phyloP scores from a whole-genome alignment of 2,888 invertebrate species.

The Plusia festucae region DNA sequence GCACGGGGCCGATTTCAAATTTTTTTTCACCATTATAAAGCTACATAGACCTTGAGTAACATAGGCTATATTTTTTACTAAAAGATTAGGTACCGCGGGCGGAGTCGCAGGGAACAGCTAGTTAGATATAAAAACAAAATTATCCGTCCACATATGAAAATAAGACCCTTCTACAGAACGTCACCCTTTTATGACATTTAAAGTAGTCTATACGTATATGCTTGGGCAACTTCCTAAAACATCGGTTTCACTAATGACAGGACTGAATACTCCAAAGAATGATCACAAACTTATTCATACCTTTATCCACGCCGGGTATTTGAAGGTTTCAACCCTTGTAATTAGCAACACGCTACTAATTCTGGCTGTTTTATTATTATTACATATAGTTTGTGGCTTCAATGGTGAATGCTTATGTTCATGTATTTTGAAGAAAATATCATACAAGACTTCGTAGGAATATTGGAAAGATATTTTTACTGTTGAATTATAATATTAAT shows the following conservation, averaged over 20 bases:
- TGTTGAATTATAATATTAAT: no score
- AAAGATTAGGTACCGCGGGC: no score
- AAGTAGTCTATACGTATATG: slow-evolving; percentile 61
- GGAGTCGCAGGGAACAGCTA: no score
- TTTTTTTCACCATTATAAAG: no score
- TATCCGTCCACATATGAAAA: slow-evolving; percentile 51
- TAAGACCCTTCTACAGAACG: slow-evolving; percentile 55
- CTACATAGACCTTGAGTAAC: no score
- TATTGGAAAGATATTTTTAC: no score
- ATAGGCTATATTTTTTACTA: no score
- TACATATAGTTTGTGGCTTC: slow-evolving; percentile 43
- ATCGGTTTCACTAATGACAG: slow-evolving; percentile 80
- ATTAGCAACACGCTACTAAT: slow-evolving; percentile 76
- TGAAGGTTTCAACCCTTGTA: slow-evolving; percentile 76
- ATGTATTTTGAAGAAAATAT: neutral
- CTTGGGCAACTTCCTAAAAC: slow-evolving; percentile 74
- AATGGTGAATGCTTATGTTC: slow-evolving; percentile 18
- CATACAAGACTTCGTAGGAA: no score
- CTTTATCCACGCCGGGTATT: slow-evolving; percentile 72
- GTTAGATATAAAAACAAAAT: slow-evolving; percentile 1
- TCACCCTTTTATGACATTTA: slow-evolving; percentile 78
- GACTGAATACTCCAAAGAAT: slow-evolving; percentile 76
- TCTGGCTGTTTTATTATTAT: slow-evolving; percentile 65
- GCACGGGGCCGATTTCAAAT: no score
- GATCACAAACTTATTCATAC: slow-evolving; percentile 80